Evolutionary conservation across 2,113 vertebrate genomes (phyloP), one percentile per base, ranked within the genome.

Genomic region (Eulemur rufifrons): DNA sequence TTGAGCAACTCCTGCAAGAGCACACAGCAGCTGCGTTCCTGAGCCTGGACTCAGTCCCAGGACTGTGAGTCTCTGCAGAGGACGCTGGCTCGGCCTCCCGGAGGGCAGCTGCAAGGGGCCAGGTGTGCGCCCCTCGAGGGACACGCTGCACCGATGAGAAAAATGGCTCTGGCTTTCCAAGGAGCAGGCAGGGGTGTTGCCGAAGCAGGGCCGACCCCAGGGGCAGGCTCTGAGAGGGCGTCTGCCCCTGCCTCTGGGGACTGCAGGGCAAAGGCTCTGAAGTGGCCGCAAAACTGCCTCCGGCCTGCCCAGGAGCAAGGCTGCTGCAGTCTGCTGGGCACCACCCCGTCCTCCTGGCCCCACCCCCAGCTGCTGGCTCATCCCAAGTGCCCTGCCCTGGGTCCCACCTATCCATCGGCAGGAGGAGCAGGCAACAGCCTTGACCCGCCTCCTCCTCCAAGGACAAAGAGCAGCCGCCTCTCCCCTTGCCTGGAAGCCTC

Each of bases 1-100:
- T 32, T 1, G 13, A 68, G 4, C 6, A 34, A 6, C 11, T 1
- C 9, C 2, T 0, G 0, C 0, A 5, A 50, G 32, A 29, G 4
- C 61, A 11, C 71, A 7, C 9, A 10, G 73, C 66, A 14, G 87
- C 45, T 6, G 0, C 0, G 2, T 27, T 21, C 63, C 34, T 4
- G 3, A 52, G 66, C 32, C 0, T 3, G 59, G 47, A 77, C 34
- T 78, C 56, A 14, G 13, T 14, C 17, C 20, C 4, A 5, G 13
- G 18, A 37, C 4, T 11, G 1, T 3, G 69, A 3, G 68, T 18
- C 42, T 85, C 45, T 14, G 47, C 32, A 21, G 17, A 66, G 2
- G 4, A 27, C 1, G 5, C 69, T 29, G 42, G 14, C 39, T 59
- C 15, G 1, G 6, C 8, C 81, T 11, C 17, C 32, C 3, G 32